Base-by-base conservation (phyloP, 2,797 vertebrate species). In the Crocidura indochinensis region DNA sequence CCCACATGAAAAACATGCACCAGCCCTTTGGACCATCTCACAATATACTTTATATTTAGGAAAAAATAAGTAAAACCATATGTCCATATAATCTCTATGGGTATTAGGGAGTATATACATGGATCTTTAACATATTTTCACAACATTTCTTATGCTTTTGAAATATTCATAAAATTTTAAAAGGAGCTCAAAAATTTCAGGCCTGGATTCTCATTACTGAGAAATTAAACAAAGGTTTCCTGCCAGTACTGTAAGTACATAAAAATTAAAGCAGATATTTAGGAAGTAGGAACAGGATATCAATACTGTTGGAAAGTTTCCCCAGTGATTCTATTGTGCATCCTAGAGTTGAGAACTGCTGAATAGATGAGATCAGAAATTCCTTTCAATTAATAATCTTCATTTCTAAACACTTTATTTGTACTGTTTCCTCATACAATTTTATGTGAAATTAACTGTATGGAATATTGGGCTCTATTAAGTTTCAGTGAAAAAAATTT, bases 371-470 rank as follows among this genome's bases (percentile, higher is more conserved):
- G 31, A 38, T 67, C 51, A 65, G 64, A 83, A 64, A 3, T 91
- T 82, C 73, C 68, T 87, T 87, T 71, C 67, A 62, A 85, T 38
- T 29, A 79, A 49, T 51, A 78, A 64, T 86, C 83, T 87, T 6
- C 62, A 10, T 90, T 80, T 73, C 22, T 89, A 91, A 93, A 68
- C 3, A 47, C 84, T 89, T 80, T 68, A 75, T 73, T 68, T 56
- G 20, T 17, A 73, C 19, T 53, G 2, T 82, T 90, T 82, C 27
- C 12, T 76, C 4, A 49, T 27, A 17, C 10, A 53, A 10, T 78
- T 91, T 92, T 68, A 29, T 22, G 12, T 17, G 71, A 94, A 75
- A 20, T 74, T 44, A 90, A 46, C 1, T 76, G 62, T 67, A n/a
- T 72, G 53, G 72, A 91, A 85, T 47, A 38, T 26, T 26, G 62